Percentiles rank a stretch among this genome's conserved stretches.
Conservation (phyloP, 2,113 vertebrate species). For the Microcebus tavaratra region DNA sequence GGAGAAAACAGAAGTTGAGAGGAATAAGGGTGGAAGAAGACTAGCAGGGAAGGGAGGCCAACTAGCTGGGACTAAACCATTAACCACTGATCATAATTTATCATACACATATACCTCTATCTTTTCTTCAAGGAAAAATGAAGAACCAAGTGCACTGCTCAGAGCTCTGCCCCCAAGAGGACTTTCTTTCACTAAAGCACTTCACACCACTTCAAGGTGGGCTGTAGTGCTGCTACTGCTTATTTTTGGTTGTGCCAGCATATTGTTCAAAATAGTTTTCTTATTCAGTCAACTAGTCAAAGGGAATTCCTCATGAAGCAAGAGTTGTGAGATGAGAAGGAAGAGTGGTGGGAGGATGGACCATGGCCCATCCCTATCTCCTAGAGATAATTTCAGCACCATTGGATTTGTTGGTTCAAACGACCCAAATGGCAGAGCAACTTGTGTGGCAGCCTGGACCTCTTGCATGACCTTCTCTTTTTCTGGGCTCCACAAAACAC, state of each 20-base stretch:
- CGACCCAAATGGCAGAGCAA: not conserved
- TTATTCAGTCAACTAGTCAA: not conserved
- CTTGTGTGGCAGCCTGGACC: not conserved
- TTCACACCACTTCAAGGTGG: not conserved
- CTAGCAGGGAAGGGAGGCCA: not conserved
- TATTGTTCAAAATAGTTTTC: not conserved
- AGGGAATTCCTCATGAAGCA: rapidly evolving
- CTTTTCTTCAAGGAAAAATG: not conserved
- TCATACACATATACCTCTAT: not conserved
- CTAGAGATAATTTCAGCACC: not conserved
- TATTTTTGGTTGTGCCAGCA: too few relatives aligned
- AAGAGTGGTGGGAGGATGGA: not conserved
- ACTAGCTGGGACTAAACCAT: not conserved
- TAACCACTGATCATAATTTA: not conserved
- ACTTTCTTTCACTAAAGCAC: not conserved
- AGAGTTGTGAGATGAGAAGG: not conserved
- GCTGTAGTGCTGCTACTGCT: not conserved
- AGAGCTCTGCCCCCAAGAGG: not conserved
- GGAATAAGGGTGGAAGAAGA: not conserved
- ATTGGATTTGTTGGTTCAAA: not conserved
- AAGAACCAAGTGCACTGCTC: not conserved
- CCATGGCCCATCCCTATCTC: not conserved
- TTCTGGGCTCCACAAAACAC: not conserved
- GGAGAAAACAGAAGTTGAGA: not conserved
- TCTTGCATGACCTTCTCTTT: not conserved